Base-by-base conservation (phyloP, 1,140 invertebrate genomes). In the Drosophila sp. region DNA sequence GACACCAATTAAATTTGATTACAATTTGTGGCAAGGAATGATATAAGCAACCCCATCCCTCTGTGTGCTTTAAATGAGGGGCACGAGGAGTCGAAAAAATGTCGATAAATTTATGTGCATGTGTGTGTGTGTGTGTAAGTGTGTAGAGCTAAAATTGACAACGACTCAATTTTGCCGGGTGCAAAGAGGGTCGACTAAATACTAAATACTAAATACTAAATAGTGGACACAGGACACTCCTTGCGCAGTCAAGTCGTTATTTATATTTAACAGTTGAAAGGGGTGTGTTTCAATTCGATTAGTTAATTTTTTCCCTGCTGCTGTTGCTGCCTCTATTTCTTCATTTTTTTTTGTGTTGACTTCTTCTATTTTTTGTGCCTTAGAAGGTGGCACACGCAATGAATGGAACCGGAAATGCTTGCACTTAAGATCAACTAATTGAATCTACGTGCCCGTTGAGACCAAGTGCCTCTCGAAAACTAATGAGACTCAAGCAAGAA, bases 1-100 rank as follows among this genome's bases (percentile, higher is more conserved):
- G 45, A 65, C 72, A 83, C 74, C 81, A 86, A 86, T 86, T 86
- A 86, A 86, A 86, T 86, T 86, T 86, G 78, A 86, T 86, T 86
- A 86, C 77, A 86, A 86, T 80, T 86, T 74, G 77, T 51, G 59
- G 69, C 50, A 34, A 25, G 57, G 14, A 45, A 13, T 8, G 34
- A 69, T 36, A 43, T 18, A 56, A 56, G 57, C 72, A 74, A 74
- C 62, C 72, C 80, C 62, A 59, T 58, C 50, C 13, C 25, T 34
- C 65, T 64, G 53, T 5, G 27, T 36, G 43, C 13, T 58, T 59
- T 71, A 80, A 38, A 4, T 8, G 16, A 43, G 41, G 40, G 41
- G n/a, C 11, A 8, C 9, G 18, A 2, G 48, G 5, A 16, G n/a
- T n/a, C 2, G 11, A 14, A 29, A 69, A 62, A 59, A 64, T 51